Evolutionary conservation across 1,140 invertebrate species (phyloP), one percentile per base, ranked within the genome.

Genomic region (Nephila pilipes): DNA sequence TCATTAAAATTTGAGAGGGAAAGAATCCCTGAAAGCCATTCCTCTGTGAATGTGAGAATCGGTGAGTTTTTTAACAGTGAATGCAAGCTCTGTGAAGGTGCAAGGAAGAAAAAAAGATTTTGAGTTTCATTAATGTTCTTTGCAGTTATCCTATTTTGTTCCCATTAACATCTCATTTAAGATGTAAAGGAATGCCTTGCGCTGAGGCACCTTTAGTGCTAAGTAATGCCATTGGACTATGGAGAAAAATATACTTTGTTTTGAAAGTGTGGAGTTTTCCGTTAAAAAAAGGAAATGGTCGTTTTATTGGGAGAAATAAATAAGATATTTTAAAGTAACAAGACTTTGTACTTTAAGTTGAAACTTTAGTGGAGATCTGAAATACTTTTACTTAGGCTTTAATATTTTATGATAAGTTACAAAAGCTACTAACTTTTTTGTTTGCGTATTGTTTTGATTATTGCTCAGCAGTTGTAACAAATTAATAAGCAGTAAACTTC

Each of bases 1-100:
- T 81, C 80, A n/a, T 81, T 81, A 81, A 81, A 75, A 75, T 75
- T 75, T 75, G 69, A 75, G 69, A 75, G 69, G 2, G 69, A 20
- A 46, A 46, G 46, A 46, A 5, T 22, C 22, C 58, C 20, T 60
- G 58, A 60, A 60, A 60, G 58, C 58, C 22, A 22, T 14, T 22
- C 58, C 22, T 60, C 22, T 60, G 58, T 60, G 58, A 60, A 60
- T 20, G 58, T 46, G 46, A 46, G 58, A 60, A 18, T 20, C 16
- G 20, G 22, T 4, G 18, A 60, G 58, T 46, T 60, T 22, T 22
- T 60, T 60, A 60, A 18, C 58, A 14, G 58, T 4, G 4, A 60
- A 18, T 60, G 58, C 16, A 60, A 20, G 16, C 18, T 20, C 58
- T 60, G 20, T 46, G n/a, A 60, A 60, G 58, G 22, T 20, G 58